Evolutionary conservation across 23 tunicate species (phyloP), one percentile per base, ranked within the genome.

Genomic region (Diplosoma virens): DNA sequence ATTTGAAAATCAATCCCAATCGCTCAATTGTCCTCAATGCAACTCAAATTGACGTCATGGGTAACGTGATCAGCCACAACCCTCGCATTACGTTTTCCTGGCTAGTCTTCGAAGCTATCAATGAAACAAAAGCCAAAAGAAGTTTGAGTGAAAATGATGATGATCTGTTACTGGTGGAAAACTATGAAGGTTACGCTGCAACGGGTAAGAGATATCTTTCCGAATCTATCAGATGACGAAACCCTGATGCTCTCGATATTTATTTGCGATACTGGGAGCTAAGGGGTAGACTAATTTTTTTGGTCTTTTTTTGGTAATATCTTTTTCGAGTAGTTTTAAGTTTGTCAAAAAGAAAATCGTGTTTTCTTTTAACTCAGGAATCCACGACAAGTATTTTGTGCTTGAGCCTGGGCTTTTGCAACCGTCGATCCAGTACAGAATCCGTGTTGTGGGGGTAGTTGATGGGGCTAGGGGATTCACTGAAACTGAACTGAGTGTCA

Each of bases 361-460:
- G n/a, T n/a, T n/a, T n/a, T n/a, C n/a, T n/a, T 3, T 28, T 35
- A 36, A 1, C 66, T 31, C 31, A 89, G 96, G 96, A 59, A 71
- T 24, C 20, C 66, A 69, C 3, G 55, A 61, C 0, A 34, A 47
- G 3, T 58, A 73, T 37, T 50, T 89, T 53, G 96, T 89, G 16
- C 25, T 89, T 1, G n/a, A 33, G 52, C 83, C 96, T 17, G 79
- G 84, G 23, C 33, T 82, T 2, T 45, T 89, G 18, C 45, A 35
- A 37, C 88, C 96, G 46, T 80, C 76, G 14, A 59, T 52, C 24
- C 76, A 78, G 78, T 89, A 89, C 45, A 71, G 77, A 50, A 41
- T 82, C 16, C 77, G 71, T 53, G 84, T 61, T 2, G 36, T 30
- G 14, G 96, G 96, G 16, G 25, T 27, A 18, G 69, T 56, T 33